phyloP scores from a whole-genome alignment of 2,888 invertebrate genomes.

The Leptogaster cylindrica region DNA sequence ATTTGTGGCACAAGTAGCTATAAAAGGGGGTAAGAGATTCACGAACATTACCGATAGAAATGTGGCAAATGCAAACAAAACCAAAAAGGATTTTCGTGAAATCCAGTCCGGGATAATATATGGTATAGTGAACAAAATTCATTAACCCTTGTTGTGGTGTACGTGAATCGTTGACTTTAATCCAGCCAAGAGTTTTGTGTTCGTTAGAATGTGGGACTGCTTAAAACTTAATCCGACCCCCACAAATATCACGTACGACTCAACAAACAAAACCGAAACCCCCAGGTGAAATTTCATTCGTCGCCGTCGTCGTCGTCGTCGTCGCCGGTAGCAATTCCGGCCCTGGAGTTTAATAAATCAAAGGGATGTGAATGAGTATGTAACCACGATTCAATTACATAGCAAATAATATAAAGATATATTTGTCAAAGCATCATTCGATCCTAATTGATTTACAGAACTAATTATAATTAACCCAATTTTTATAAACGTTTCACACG shows the following conservation, averaged over 20 bases:
- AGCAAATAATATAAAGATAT: no score
- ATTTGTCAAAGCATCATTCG: no score
- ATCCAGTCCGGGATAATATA: no score
- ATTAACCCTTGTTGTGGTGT: background rate
- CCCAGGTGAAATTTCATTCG: no score
- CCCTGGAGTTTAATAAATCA: no score
- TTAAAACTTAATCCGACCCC: background rate
- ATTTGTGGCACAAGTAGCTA: slow-evolving; percentile 1
- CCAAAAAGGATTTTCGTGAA: background rate
- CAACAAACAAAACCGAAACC: background rate
- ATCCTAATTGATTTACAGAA: no score
- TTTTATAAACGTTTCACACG: no score
- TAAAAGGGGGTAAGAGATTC: background rate
- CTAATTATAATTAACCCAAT: no score
- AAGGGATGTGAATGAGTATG: no score
- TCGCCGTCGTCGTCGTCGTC: no score
- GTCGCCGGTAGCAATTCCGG: no score
- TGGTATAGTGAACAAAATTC: background rate
- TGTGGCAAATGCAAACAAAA: background rate
- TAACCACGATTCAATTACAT: no score
- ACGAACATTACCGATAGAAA: background rate
- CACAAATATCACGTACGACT: background rate
- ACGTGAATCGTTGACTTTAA: background rate
- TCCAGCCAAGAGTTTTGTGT: background rate
- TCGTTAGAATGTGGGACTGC: background rate